phyloP scores from a whole-genome alignment of 1,140 invertebrate species.

The Scaptomyza hsui region DNA sequence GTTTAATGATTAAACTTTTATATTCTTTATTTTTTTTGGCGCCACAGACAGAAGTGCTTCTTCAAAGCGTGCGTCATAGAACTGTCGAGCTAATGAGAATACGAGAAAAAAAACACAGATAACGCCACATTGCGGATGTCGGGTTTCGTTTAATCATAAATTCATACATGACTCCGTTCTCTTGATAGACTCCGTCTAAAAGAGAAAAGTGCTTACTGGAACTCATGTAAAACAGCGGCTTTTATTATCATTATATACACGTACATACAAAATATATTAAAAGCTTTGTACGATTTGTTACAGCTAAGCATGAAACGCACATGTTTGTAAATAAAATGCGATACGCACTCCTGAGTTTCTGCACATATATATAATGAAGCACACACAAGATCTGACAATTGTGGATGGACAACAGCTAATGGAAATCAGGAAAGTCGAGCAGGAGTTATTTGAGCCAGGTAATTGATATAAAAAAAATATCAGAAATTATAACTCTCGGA shows the following conservation, averaged over 20 bases:
- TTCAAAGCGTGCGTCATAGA: too few species aligned
- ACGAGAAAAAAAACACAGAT: too few species aligned
- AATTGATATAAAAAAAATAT: conserved; percentile 15
- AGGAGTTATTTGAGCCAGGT: conserved; percentile 63
- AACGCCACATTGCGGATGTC: too few species aligned
- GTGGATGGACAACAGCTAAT: conserved; percentile 64
- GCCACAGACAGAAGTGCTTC: too few species aligned
- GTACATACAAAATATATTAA: too few species aligned
- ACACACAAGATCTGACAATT: conserved; percentile 65
- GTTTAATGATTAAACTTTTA: conserved; percentile 62
- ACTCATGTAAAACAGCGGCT: too few species aligned
- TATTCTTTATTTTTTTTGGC: conserved; percentile 22
- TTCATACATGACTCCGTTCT: too few species aligned
- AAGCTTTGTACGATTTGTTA: conserved; percentile 38
- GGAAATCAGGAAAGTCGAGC: conserved; percentile 71
- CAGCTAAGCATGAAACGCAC: conserved; percentile 29
- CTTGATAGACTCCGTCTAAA: too few species aligned
- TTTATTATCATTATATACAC: too few species aligned
- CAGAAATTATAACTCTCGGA: background rate
- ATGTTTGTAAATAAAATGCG: conserved; percentile 43
- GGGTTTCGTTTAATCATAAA: too few species aligned
- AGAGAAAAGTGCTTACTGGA: too few species aligned
- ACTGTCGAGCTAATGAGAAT: too few species aligned
- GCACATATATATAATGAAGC: conserved; percentile 55
- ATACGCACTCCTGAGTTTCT: conserved; percentile 14